phyloP scores from a whole-genome alignment of 1,140 invertebrate genomes.

The Pararge aegeria region DNA sequence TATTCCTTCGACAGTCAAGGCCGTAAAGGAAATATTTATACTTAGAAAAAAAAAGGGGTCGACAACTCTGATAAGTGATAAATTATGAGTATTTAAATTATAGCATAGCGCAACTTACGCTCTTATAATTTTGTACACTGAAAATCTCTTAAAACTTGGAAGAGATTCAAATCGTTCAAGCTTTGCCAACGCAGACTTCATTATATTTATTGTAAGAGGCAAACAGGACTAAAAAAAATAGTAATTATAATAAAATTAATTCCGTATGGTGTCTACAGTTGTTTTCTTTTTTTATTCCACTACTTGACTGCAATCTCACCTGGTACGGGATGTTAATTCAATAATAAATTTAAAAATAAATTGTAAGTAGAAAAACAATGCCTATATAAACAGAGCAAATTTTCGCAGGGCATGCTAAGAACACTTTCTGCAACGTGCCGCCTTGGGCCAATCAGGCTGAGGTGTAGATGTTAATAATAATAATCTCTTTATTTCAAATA shows the following conservation, averaged over 20 bases:
- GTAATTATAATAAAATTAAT: background rate
- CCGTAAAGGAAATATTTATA: background rate
- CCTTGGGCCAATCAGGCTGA: no score
- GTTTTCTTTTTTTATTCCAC: no score
- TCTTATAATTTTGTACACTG: conserved; percentile 64
- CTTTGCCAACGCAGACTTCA: conserved; percentile 52
- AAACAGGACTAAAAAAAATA: background rate
- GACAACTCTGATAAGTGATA: background rate
- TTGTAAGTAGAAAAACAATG: no score
- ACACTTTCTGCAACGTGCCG: no score
- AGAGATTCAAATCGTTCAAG: conserved; percentile 55
- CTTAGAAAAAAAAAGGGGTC: background rate
- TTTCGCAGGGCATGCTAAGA: no score
- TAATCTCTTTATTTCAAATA: no score
- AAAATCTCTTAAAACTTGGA: conserved; percentile 73
- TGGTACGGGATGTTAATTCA: no score
- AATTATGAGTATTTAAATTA: conserved; percentile 11
- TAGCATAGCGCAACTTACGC: conserved; percentile 26
- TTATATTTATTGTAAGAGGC: conserved; percentile 12
- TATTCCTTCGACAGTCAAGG: background rate
- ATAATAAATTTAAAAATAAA: no score
- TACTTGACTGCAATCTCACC: no score
- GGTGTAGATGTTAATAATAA: no score
- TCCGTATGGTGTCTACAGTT: no score
- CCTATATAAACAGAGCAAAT: no score